These are phyloP conservation scores for Plectropomus leopardus DNA, from an alignment of 2,113 vertebrate species.

Conservation along the genomic window DNA sequence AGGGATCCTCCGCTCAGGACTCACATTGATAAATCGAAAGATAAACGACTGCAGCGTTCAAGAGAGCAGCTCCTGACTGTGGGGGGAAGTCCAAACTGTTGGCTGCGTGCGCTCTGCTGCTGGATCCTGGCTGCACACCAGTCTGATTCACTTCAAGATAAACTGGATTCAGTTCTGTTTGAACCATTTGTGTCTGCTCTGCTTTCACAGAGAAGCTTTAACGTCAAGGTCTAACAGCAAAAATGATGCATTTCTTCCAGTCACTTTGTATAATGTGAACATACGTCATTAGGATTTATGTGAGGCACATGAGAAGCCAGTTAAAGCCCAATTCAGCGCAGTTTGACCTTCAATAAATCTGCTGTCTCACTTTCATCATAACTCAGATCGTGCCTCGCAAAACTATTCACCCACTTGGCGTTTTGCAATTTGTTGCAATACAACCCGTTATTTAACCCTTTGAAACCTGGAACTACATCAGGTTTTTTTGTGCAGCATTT, in stretches of 20 bases:
- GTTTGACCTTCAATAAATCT: not conserved
- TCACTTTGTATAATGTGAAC: not conserved
- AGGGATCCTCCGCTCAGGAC: not conserved
- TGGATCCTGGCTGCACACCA: conserved; percentile 29
- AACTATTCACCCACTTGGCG: too few species aligned
- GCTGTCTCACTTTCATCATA: not conserved
- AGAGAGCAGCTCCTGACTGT: conserved; percentile 2
- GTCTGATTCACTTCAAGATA: not conserved
- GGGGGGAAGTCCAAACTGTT: conserved; percentile 36
- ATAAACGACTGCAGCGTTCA: too few species aligned
- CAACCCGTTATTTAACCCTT: too few species aligned
- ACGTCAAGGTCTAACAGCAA: not conserved
- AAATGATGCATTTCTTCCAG: not conserved
- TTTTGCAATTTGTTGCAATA: too few species aligned
- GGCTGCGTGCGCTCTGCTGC: conserved; percentile 1
- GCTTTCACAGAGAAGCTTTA: not conserved
- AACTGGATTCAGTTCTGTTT: not conserved
- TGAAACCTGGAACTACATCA: too few species aligned
- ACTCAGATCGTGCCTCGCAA: not conserved
- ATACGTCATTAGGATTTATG: not conserved
- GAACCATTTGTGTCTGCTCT: not conserved
- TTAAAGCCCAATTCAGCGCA: not conserved
- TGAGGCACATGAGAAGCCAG: not conserved
- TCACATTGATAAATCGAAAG: conserved; percentile 1
- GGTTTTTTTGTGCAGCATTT: too few species aligned